Conservation (phyloP, 2,113 vertebrate genomes). For the Boulengeromyrus knoepffleri region DNA sequence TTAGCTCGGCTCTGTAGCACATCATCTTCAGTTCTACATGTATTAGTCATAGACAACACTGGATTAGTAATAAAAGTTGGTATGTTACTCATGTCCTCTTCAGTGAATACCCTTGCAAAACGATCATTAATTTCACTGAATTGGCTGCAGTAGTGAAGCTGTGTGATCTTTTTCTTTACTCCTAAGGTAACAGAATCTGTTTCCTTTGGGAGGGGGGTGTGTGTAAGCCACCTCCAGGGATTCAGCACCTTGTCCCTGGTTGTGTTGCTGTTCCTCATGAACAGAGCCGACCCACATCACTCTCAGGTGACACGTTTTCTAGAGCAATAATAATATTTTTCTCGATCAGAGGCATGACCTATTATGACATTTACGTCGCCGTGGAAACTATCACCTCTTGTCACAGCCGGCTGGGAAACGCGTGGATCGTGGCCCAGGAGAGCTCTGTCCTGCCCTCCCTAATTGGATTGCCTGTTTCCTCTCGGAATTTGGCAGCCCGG, state of each 20-base stretch:
- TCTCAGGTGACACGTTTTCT: background rate
- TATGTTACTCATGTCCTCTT: too few species aligned
- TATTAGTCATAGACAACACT: too few species aligned
- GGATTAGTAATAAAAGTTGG: too few species aligned
- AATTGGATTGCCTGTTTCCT: background rate
- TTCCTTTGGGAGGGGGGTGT: background rate
- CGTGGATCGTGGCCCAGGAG: background rate
- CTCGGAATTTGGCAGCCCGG: background rate
- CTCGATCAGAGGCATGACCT: background rate
- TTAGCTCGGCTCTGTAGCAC: too few species aligned
- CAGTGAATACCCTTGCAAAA: too few species aligned
- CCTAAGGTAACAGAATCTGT: background rate
- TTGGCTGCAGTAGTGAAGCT: background rate
- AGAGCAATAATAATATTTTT: background rate
- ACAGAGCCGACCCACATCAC: background rate
- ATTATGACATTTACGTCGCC: background rate
- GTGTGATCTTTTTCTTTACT: background rate
- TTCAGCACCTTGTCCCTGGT: background rate
- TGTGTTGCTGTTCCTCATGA: background rate
- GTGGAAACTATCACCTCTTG: background rate
- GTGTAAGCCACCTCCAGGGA: background rate
- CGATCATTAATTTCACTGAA: background rate
- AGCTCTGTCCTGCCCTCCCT: background rate
- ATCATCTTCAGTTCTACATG: too few species aligned
- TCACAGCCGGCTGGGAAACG: background rate